Percentiles rank a stretch among this genome's conserved stretches.
phyloP scores from a whole-genome alignment of 2,888 invertebrate genomes.

The Temnothorax rugatulus region DNA sequence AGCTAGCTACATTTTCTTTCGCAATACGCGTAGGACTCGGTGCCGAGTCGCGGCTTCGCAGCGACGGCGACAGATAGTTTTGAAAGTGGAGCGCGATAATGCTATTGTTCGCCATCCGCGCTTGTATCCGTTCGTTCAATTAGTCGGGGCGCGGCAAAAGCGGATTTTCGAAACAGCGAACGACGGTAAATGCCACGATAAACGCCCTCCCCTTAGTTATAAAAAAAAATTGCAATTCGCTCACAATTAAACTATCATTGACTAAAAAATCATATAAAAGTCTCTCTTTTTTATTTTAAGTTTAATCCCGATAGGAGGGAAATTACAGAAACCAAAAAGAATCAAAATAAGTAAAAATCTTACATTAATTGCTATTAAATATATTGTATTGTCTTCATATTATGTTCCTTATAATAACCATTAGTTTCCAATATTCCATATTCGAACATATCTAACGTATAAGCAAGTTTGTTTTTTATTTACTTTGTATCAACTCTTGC shows the following conservation, averaged over 20 bases:
- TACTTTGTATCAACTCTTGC: not conserved
- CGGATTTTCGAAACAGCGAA: conserved; percentile 51
- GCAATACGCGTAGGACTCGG: conserved; percentile 55
- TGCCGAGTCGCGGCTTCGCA: conserved; percentile 32
- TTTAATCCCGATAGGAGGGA: not conserved
- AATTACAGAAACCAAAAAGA: not conserved
- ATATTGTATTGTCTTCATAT: not conserved
- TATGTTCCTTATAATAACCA: too few species aligned
- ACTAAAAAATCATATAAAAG: not conserved
- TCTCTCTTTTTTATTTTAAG: not conserved
- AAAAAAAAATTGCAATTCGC: conserved; percentile 9
- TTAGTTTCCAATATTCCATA: not conserved
- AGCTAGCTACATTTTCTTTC: conserved; percentile 30
- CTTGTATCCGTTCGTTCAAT: conserved; percentile 39
- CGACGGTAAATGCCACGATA: conserved; percentile 31
- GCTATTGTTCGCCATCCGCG: conserved; percentile 34
- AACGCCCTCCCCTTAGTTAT: not conserved
- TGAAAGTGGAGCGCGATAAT: conserved; percentile 54
- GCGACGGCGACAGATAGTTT: conserved; percentile 37
- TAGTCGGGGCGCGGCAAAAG: conserved; percentile 37
- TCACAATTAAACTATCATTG: not conserved
- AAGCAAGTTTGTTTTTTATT: not conserved
- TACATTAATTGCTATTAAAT: not conserved
- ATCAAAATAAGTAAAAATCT: not conserved
- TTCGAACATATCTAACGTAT: not conserved